Conservation (phyloP, 2,113 vertebrate species). For the Planiliza haematocheilus region DNA sequence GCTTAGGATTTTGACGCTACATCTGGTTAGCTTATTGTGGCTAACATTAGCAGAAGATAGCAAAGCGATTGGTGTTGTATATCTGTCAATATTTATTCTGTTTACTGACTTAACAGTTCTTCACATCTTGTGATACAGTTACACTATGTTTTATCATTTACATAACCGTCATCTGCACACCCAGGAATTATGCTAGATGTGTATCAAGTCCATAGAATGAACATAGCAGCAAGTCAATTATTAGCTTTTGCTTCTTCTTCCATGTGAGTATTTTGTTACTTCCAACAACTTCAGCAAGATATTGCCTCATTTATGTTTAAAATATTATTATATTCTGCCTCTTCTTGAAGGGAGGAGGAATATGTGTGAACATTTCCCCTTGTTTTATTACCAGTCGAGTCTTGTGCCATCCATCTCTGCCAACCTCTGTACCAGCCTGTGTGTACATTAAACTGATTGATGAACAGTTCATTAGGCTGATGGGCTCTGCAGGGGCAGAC, state of each 20-base stretch:
- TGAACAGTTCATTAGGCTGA: conserved; percentile 77
- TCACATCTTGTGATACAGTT: no score
- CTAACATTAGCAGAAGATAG: no score
- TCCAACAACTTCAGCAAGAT: neutral
- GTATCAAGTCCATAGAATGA: neutral
- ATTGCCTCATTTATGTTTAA: conserved; percentile 4
- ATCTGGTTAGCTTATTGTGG: no score
- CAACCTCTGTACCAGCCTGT: conserved; percentile 46
- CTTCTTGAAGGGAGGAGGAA: conserved; percentile 1
- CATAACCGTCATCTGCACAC: no score
- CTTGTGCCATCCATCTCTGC: conserved; percentile 65
- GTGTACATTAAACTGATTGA: conserved; percentile 70
- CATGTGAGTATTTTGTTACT: no score
- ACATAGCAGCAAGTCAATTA: neutral
- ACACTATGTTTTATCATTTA: no score
- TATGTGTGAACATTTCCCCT: conserved; percentile 14
- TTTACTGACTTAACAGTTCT: no score
- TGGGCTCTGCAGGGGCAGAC: conserved; percentile 57
- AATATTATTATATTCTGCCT: neutral
- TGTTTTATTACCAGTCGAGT: conserved; percentile 46
- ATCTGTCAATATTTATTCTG: no score
- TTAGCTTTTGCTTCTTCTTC: no score
- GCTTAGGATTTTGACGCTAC: no score
- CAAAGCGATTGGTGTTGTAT: no score
- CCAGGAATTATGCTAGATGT: no score